Base-by-base conservation (phyloP, 2,888 invertebrate genomes). In the Tubulanus polymorphus region DNA sequence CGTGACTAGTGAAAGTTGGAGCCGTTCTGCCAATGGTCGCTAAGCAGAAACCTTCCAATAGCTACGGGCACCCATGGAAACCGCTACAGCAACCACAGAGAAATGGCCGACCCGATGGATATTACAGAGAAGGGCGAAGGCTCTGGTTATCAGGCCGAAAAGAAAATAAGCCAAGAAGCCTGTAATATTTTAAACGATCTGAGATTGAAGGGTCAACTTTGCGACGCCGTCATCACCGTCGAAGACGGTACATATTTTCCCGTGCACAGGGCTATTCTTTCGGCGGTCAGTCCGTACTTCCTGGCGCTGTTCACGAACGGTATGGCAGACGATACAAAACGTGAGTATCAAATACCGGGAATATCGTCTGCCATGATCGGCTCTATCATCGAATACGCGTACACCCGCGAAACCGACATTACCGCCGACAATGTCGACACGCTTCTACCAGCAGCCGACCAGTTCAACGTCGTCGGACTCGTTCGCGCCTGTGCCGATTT, bases 211-310 rank as follows among this genome's bases (percentile, higher is more conserved):
- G 89, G 90, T 74, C 85, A 90, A 69, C 85, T 93, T 45, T 92
- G 92, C 79, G 93, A 93, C 80, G 93, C 92, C 3, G 85, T 88
- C 37, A 84, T 88, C 62, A 85, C 90, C 54, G 63, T 63, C 6
- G 88, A 90, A 67, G 92, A 92, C 76, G 90, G 89, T 58, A 85
- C 87, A 52, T 83, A 84, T 61, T 91, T 91, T 74, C 88, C 88
- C 37, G 89, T 93, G 53, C 93, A 94, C 80, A 85, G 77, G n/a
- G 73, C 73, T 55, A 74, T 78, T 56, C 63, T 77, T 69, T 74
- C 75, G 1, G 88, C 92, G 55, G 91, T 91, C 81, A 93, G 93
- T 74, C 87, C 89, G 37, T 94, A 93, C 81, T 94, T 94, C 81
- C 88, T 91, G 78, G 88, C 90, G 46, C 80, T 91, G 30, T 92